These are phyloP conservation scores for Amblyornis subalaris DNA, from an alignment of 2,113 vertebrate genomes.

Conservation along the genomic window DNA sequence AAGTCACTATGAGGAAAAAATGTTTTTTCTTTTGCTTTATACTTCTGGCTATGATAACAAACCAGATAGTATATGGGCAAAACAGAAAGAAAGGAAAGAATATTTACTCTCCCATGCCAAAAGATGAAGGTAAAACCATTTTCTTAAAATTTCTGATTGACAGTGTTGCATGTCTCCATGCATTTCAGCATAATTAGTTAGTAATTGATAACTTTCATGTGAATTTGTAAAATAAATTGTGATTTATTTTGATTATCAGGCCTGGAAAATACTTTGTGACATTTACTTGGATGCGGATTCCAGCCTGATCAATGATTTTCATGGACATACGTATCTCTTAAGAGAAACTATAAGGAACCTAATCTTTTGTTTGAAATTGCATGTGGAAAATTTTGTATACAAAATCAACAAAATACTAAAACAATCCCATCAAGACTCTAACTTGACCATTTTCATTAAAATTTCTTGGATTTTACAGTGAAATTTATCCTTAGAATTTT, in stretches of 20 bases:
- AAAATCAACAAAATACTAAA: background rate
- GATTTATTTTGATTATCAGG: background rate
- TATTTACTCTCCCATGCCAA: conserved; percentile 55
- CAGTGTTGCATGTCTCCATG: background rate
- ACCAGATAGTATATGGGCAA: conserved; percentile 62
- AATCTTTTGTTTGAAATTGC: background rate
- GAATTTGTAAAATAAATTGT: background rate
- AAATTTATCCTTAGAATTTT: background rate
- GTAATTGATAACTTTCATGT: background rate
- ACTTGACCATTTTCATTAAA: background rate
- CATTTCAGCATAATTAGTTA: background rate
- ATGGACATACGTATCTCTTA: background rate
- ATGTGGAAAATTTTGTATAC: background rate
- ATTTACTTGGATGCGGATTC: background rate
- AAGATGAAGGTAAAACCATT: conserved; percentile 67
- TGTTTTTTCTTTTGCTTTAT: conserved; percentile 59
- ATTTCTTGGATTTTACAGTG: background rate
- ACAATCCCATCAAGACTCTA: background rate
- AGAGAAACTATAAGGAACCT: background rate
- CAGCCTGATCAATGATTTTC: background rate
- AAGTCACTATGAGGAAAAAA: conserved; percentile 72
- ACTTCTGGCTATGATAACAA: conserved; percentile 60
- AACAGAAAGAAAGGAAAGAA: conserved; percentile 65
- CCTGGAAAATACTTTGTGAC: background rate
- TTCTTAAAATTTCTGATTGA: background rate